These are phyloP conservation scores for Porites divaricata DNA, from an alignment of 92 coral and sea anemone species.

Conservation along the genomic window DNA sequence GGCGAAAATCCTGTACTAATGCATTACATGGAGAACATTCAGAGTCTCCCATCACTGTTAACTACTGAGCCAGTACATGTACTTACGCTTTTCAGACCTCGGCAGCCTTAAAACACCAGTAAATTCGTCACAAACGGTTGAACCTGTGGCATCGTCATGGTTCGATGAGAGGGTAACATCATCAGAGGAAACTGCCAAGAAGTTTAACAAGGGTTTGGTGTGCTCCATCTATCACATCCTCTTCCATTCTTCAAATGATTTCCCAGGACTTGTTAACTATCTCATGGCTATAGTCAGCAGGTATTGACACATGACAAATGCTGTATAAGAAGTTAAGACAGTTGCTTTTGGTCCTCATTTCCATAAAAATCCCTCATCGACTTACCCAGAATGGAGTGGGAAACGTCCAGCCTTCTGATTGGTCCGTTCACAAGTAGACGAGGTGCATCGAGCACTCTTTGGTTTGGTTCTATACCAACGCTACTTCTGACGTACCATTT, in stretches of 20 bases:
- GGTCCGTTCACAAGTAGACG: too few relatives aligned
- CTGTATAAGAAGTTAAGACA: not conserved
- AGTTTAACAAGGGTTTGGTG: slow-evolving; percentile 71
- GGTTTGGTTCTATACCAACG: too few relatives aligned
- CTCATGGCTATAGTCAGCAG: slow-evolving; percentile 94
- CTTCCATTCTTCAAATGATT: slow-evolving; percentile 72
- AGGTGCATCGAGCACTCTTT: too few relatives aligned
- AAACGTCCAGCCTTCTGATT: too few relatives aligned
- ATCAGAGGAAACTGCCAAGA: slow-evolving; percentile 30
- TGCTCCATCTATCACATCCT: slow-evolving; percentile 90
- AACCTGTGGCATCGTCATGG: slow-evolving; percentile 47
- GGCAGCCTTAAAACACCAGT: slow-evolving; percentile 42
- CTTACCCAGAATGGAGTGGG: too few relatives aligned
- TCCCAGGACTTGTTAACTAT: slow-evolving; percentile 77
- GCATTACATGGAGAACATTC: not conserved
- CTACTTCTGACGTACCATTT: too few relatives aligned
- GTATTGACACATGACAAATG: slow-evolving; percentile 16
- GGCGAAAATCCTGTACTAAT: too few relatives aligned
- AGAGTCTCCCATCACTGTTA: not conserved
- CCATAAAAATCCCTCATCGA: too few relatives aligned
- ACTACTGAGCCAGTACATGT: not conserved
- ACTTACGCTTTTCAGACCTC: slow-evolving; percentile 48
- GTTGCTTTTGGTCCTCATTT: too few relatives aligned
- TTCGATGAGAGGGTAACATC: slow-evolving; percentile 58
- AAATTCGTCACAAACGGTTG: not conserved